A percentile compares a stretch with the other conserved stretches of the same genome.
phyloP scores from a whole-genome alignment of 2,888 invertebrate species.

The Pelosia muscerda region DNA sequence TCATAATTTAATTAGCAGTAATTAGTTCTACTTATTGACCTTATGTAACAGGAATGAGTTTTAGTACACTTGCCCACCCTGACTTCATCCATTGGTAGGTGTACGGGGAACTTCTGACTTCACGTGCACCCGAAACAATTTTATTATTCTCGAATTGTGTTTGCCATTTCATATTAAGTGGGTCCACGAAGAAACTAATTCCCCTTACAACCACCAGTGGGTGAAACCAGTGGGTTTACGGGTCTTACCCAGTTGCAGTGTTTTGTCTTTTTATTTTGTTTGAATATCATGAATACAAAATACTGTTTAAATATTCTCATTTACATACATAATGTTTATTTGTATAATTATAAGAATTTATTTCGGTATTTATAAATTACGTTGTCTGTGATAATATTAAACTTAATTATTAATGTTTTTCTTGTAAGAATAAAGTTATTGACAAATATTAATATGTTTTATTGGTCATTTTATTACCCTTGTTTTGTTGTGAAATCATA shows the following conservation, averaged over 20 bases:
- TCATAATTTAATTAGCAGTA: background rate
- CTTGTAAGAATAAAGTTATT: slow-evolving; percentile 61
- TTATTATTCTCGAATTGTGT: background rate
- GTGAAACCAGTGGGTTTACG: background rate
- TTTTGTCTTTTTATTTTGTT: slow-evolving; percentile 7
- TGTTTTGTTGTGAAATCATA: slow-evolving; percentile 47
- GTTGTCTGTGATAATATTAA: slow-evolving; percentile 79
- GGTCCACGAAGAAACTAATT: background rate
- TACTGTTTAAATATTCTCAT: slow-evolving; percentile 13
- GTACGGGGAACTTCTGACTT: background rate
- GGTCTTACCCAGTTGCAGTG: background rate
- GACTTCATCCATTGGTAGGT: background rate
- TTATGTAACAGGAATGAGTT: background rate
- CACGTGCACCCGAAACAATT: background rate
- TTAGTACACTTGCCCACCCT: background rate
- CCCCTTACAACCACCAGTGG: background rate
- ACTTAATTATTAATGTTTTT: slow-evolving; percentile 59
- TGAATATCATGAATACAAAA: slow-evolving; percentile 4
- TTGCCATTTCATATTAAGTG: background rate
- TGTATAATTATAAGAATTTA: slow-evolving; percentile 48
- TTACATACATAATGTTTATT: slow-evolving; percentile 15
- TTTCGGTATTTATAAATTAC: slow-evolving; percentile 66
- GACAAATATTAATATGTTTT: slow-evolving; percentile 52
- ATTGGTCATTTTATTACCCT: slow-evolving; percentile 66
- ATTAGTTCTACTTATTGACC: background rate